Evolutionary conservation across 2,113 vertebrate genomes (phyloP).

Genomic region (Poicephalus gulielmi): DNA sequence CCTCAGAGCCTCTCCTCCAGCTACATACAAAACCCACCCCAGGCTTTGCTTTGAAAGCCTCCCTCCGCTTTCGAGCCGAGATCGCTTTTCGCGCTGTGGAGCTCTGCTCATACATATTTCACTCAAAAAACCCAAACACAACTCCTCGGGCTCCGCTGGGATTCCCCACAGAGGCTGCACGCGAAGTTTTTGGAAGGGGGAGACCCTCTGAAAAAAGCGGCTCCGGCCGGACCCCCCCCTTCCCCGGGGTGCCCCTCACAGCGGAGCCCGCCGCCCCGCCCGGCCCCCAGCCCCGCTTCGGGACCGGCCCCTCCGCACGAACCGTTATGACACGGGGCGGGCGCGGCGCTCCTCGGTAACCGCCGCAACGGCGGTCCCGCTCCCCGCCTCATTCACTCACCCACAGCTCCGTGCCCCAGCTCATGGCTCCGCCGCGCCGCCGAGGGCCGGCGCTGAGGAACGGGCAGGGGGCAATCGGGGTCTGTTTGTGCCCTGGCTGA

Average conservation of each 20-base stretch:
- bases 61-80: background rate
- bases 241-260: background rate
- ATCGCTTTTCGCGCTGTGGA: accelerated
- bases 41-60: background rate
- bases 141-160: background rate
- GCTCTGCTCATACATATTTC: background rate
- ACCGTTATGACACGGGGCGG: slow-evolving; percentile 5
- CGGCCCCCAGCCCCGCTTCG: background rate
- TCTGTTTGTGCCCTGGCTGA: background rate
- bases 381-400: slow-evolving; percentile 54
- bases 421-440: slow-evolving; percentile 71
- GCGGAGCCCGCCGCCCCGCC: background rate
- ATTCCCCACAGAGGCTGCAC: background rate
- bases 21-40: background rate
- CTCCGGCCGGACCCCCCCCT: no score
- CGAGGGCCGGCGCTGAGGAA: slow-evolving; percentile 35
- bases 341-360: background rate
- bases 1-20: background rate
- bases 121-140: background rate
- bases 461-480: background rate
- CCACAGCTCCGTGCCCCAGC: slow-evolving; percentile 82
- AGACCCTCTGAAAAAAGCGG: no score
- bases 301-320: background rate
- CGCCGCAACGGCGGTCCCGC: background rate
- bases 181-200: background rate